Evolutionary conservation across 1,140 invertebrate species (phyloP).

Genomic region (Leptonema lineaticorne): DNA sequence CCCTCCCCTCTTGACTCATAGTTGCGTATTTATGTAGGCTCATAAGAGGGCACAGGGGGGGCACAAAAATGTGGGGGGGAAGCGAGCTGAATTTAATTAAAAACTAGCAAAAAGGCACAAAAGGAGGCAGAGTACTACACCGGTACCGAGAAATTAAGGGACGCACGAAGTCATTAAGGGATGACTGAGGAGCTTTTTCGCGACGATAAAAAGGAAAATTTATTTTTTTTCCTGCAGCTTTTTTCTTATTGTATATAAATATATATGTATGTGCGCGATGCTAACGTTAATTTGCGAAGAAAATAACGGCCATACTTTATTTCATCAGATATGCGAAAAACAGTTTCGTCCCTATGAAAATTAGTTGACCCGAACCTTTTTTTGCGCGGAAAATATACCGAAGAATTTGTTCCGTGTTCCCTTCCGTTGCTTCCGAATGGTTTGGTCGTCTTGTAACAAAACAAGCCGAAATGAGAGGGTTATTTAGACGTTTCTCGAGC

Average conservation of each 20-base stretch:
- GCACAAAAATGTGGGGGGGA: background rate
- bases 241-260: background rate
- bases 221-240: conserved; percentile 10
- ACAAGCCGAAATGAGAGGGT: background rate
- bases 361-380: background rate
- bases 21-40: conserved; percentile 24
- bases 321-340: conserved; percentile 29
- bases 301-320: conserved; percentile 32
- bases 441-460: no score
- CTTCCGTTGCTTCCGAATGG: no score
- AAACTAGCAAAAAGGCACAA: conserved; percentile 29
- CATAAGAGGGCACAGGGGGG: background rate
- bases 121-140: background rate
- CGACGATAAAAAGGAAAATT: conserved; percentile 20
- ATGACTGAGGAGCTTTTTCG: conserved; percentile 30
- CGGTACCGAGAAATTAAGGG: background rate
- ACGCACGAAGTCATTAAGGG: conserved; percentile 28
- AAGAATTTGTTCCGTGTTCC: background rate
- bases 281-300: conserved; percentile 32
- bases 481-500: conserved; percentile 3
- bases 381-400: background rate
- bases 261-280: no score
- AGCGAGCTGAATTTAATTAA: conserved; percentile 24
- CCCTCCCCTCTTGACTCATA: background rate
- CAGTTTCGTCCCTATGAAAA: conserved; percentile 19